phyloP scores from a whole-genome alignment of 2,888 invertebrate species.

The Ditylenchus weischeri region DNA sequence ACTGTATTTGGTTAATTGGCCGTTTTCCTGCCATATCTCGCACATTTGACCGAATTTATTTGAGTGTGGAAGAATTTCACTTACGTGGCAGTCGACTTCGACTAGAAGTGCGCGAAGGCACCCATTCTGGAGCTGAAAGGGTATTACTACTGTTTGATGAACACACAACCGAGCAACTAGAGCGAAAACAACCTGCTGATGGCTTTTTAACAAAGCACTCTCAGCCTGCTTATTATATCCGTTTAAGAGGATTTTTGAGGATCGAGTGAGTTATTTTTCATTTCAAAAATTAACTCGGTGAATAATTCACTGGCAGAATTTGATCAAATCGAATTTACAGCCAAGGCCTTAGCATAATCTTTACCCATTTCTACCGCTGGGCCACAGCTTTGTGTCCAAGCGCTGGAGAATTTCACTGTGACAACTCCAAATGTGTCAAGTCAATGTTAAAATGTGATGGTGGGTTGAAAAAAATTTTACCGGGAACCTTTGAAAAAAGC shows the following conservation, averaged over 20 bases:
- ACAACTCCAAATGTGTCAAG: conserved; percentile 68
- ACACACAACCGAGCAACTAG: conserved; percentile 32
- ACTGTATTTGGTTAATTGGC: conserved; percentile 46
- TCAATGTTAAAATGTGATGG: conserved; percentile 71
- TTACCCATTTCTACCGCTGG: conserved; percentile 62
- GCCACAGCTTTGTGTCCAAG: conserved; percentile 58
- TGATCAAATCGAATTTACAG: conserved; percentile 20
- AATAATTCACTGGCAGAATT: too few relatives aligned
- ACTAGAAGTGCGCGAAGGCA: conserved; percentile 69
- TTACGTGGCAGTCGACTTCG: conserved; percentile 36
- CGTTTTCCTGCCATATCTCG: conserved; percentile 30
- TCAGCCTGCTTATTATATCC: conserved; percentile 70
- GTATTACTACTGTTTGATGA: conserved; percentile 56
- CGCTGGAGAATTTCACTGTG: conserved; percentile 71
- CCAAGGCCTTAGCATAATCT: conserved; percentile 68
- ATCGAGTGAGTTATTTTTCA: conserved; percentile 49
- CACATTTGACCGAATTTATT: conserved; percentile 38
- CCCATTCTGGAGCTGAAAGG: conserved; percentile 68
- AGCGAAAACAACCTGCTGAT: conserved; percentile 35
- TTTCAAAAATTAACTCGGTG: neutral
- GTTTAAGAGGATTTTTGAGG: conserved; percentile 69
- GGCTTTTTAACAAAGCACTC: conserved; percentile 41
- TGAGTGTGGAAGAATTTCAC: conserved; percentile 43
- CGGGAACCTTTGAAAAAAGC: too few relatives aligned
- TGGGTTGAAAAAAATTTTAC: too few relatives aligned